phyloP scores from a whole-genome alignment of 1,140 invertebrate genomes.

The Lasaia peninsularis region DNA sequence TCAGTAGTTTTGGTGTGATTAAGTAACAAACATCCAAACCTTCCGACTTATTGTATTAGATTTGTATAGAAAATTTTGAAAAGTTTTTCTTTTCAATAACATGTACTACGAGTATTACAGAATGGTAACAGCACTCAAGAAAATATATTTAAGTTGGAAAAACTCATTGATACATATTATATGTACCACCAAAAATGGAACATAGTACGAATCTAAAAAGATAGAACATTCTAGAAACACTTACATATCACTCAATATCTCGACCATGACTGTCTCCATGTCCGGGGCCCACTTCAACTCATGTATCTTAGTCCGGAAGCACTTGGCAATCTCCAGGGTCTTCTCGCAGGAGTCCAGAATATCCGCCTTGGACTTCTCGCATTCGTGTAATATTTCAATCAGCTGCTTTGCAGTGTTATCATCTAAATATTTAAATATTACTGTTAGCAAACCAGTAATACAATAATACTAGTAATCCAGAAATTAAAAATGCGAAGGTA shows the following conservation, averaged over 20 bases:
- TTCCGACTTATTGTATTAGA: no score
- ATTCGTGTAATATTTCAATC: conserved; percentile 30
- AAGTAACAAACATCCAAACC: no score
- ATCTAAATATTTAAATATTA: background rate
- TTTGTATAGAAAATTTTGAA: no score
- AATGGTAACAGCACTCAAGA: no score
- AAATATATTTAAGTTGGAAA: no score
- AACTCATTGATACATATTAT: no score
- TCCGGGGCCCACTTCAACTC: conserved; percentile 55
- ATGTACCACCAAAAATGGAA: background rate
- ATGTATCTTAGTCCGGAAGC: conserved; percentile 54
- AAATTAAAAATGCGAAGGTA: no score
- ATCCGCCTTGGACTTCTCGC: conserved; percentile 30
- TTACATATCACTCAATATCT: conserved; percentile 43
- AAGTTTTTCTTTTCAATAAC: background rate
- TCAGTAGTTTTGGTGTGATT: no score
- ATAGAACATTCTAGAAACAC: no score
- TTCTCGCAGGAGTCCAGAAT: conserved; percentile 37
- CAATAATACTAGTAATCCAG: no score
- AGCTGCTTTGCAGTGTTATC: conserved; percentile 12
- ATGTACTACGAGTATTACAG: no score
- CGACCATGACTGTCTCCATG: conserved; percentile 45
- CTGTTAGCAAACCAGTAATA: background rate
- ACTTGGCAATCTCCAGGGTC: conserved; percentile 47
- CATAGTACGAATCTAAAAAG: no score